Percentiles rank a stretch among this genome's conserved stretches.
Evolutionary conservation across 2,888 invertebrate genomes (phyloP).

Genomic region (Polia nebulosa): DNA sequence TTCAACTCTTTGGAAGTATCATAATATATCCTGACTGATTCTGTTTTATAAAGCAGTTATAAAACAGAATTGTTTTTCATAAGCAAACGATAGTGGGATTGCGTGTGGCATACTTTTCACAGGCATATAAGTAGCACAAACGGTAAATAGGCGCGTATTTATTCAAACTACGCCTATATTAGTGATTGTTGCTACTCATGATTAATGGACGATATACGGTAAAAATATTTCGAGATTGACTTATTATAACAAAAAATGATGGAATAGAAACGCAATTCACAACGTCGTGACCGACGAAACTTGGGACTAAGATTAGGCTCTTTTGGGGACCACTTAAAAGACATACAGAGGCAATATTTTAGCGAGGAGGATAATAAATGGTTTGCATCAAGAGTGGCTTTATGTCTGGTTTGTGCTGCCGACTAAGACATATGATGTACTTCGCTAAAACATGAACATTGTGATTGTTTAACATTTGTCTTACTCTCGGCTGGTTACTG

Average conservation of each 20-base stretch:
- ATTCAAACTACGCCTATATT: conserved; percentile 38
- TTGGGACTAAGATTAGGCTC: conserved; percentile 12
- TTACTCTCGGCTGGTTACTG: conserved; percentile 39
- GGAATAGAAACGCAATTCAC: conserved; percentile 21
- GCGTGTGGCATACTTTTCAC: conserved; percentile 62
- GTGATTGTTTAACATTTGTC: conserved; percentile 58
- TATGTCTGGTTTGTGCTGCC: conserved; percentile 57
- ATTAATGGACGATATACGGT: conserved; percentile 43
- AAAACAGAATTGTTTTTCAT: conserved; percentile 51
- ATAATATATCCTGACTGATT: no score
- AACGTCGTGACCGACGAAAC: conserved; percentile 10
- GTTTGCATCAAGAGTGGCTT: conserved; percentile 54
- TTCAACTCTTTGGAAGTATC: background rate
- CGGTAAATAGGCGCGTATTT: conserved; percentile 53
- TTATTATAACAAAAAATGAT: conserved; percentile 28
- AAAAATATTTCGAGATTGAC: conserved; percentile 21
- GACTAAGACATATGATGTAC: conserved; percentile 63
- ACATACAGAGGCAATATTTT: conserved; percentile 44
- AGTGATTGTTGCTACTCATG: conserved; percentile 34
- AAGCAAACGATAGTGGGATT: conserved; percentile 40
- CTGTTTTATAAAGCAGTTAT: no score
- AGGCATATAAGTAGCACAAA: conserved; percentile 52
- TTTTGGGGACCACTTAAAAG: conserved; percentile 52
- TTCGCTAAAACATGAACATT: conserved; percentile 61
- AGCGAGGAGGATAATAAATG: conserved; percentile 57